Evolutionary conservation across 2,888 invertebrate genomes (phyloP).

Genomic region (Caenorhabditis sp.): DNA sequence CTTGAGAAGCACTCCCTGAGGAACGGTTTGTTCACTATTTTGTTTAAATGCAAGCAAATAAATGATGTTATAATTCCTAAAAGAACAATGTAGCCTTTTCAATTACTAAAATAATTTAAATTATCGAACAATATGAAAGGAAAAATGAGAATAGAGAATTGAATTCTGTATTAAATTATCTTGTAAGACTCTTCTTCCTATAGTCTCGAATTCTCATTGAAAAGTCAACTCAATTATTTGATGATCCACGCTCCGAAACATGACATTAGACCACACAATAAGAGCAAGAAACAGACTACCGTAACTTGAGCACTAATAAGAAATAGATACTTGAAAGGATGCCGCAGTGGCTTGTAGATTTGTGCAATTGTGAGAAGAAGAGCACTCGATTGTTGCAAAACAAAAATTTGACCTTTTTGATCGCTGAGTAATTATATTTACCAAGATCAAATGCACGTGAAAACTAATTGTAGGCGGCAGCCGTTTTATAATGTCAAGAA

Average conservation of each 20-base stretch:
- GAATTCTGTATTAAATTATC: constrained; percentile 56
- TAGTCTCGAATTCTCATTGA: constrained; percentile 54
- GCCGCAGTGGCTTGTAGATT: constrained; percentile 32
- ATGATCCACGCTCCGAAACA: constrained; percentile 17
- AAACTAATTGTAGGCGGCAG: constrained; percentile 38
- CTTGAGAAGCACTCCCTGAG: constrained; percentile 55
- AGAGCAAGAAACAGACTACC: constrained; percentile 34
- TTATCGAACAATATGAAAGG: constrained; percentile 30
- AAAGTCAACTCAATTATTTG: constrained; percentile 70
- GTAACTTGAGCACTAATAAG: constrained; percentile 46
- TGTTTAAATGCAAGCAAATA: background rate
- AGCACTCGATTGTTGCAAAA: constrained; percentile 22
- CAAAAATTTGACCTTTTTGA: constrained; percentile 33
- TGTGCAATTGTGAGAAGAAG: constrained; percentile 8
- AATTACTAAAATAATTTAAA: background rate
- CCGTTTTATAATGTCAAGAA: constrained; percentile 5
- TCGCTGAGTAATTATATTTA: constrained; percentile 21
- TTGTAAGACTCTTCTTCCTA: constrained; percentile 34
- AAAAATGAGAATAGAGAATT: constrained; percentile 36
- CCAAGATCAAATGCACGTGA: constrained; percentile 18
- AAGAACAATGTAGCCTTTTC: background rate
- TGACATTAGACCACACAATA: constrained; percentile 58
- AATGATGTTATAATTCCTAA: background rate
- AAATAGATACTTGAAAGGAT: constrained; percentile 42
- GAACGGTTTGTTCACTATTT: constrained; percentile 18